Evolutionary conservation across 2,888 invertebrate genomes (phyloP), one percentile per base, ranked within the genome.

Genomic region (Heteropelma amictum): DNA sequence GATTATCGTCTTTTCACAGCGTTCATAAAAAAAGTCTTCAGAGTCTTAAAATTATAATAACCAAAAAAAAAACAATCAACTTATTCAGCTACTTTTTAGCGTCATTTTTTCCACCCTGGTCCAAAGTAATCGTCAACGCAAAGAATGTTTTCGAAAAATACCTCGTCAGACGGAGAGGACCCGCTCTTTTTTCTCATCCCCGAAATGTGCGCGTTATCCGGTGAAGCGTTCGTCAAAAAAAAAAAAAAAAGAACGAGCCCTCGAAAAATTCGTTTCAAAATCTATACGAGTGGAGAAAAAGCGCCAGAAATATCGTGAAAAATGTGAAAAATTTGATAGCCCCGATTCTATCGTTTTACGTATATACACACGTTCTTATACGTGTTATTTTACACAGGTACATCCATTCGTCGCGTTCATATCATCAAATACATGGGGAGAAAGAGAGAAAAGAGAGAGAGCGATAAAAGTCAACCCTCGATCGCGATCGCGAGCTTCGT

Each of bases 391-490:
- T 33, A 33, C 8, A 33, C n/a, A n/a, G n/a, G n/a, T n/a, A n/a
- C n/a, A n/a, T 68, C 73, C 72, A 72, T 81, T 80, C 79, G 79
- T 82, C 82, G 83, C 85, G 85, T 87, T 87, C 83, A 85, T 86
- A 87, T 86, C 84, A 83, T 86, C 82, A 84, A 84, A 84, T 63
- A 49, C 17, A 51, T 8, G 38, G 23, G 10, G 49, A 23, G 65
- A 40, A 82, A 54, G 79, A 83, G 87, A 84, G 87, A 87, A 35
- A 17, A 14, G 49, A 23, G 65, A 40, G 82, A 54, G 79, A 83
- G 87, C 84, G 87, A 87, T 87, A 87, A 87, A 87, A 87, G 87
- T 87, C 87, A 87, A 83, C 38, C 80, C 79, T 78, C 75, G 72
- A 72, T 76, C 54, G 65, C 63, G 26, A 67, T 65, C 30, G 72